phyloP scores from a whole-genome alignment of 1,140 invertebrate species.

The Macrosteles quadrilineatus region DNA sequence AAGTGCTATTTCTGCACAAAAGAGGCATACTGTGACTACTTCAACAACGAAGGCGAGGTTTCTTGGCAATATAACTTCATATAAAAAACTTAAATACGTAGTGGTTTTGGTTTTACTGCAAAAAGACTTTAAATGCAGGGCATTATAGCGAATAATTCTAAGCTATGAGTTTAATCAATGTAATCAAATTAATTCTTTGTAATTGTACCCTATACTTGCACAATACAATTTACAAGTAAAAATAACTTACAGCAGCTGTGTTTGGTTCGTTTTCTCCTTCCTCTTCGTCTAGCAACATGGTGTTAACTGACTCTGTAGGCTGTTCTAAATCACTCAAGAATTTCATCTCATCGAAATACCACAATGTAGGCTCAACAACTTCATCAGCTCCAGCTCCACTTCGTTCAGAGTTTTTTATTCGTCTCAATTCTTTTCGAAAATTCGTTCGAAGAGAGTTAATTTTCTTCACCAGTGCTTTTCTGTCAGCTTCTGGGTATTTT shows the following conservation, averaged over 20 bases:
- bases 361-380: conserved; percentile 37
- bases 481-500: conserved; percentile 29
- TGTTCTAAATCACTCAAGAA: conserved; percentile 34
- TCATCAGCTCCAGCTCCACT: conserved; percentile 39
- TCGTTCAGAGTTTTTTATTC: conserved; percentile 22
- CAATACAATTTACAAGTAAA: background rate
- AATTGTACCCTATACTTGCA: background rate
- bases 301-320: conserved; percentile 36
- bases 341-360: conserved; percentile 40
- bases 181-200: background rate
- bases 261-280: background rate
- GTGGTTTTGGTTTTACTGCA: too few relatives aligned
- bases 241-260: background rate
- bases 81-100: background rate
- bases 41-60: conserved; percentile 8
- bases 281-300: conserved; percentile 35
- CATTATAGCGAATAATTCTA: background rate
- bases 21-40: background rate
- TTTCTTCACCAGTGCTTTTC: conserved; percentile 37
- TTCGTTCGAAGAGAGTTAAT: conserved; percentile 37
- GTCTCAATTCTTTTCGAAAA: conserved; percentile 27
- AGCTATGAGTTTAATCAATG: background rate
- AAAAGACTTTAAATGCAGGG: too few relatives aligned
- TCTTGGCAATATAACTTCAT: background rate
- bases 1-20: background rate